Evolutionary conservation across 2,888 invertebrate species (phyloP).

Genomic region (Eupithecia exiguata): DNA sequence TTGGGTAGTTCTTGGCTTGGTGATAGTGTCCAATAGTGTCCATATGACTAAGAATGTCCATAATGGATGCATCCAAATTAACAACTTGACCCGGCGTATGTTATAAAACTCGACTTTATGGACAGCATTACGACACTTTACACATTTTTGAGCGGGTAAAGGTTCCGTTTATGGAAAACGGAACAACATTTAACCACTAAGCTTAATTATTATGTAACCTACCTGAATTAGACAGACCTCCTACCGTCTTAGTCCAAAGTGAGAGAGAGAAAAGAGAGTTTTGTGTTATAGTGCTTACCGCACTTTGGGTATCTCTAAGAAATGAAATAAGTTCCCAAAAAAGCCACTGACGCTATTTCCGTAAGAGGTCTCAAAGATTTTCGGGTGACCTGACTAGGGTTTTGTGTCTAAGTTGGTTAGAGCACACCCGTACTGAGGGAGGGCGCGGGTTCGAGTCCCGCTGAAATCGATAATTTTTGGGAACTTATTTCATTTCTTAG

Average conservation of each 20-base stretch:
- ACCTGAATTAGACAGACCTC: background rate
- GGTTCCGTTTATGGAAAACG: background rate
- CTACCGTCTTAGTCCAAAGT: background rate
- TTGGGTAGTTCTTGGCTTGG: background rate
- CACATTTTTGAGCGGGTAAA: background rate
- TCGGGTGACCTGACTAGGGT: too few relatives aligned
- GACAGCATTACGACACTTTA: background rate
- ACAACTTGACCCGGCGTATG: background rate
- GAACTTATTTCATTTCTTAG: too few relatives aligned
- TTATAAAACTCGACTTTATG: background rate
- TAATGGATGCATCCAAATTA: constrained; percentile 3
- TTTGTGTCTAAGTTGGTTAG: too few relatives aligned
- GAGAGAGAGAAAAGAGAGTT: background rate
- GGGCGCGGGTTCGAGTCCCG: too few relatives aligned
- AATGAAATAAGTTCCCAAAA: too few relatives aligned
- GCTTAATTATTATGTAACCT: background rate
- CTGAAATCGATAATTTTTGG: too few relatives aligned
- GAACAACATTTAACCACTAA: background rate
- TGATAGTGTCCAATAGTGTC: background rate
- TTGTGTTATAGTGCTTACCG: too few relatives aligned
- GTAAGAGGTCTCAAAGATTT: too few relatives aligned
- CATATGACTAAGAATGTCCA: background rate
- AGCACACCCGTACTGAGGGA: too few relatives aligned
- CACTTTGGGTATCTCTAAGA: too few relatives aligned
- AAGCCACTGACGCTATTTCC: too few relatives aligned